These are phyloP conservation scores for Hemicentrotus pulcherrimus DNA, from an alignment of 35 echinoderm and acorn worm species.

Conservation along the genomic window DNA sequence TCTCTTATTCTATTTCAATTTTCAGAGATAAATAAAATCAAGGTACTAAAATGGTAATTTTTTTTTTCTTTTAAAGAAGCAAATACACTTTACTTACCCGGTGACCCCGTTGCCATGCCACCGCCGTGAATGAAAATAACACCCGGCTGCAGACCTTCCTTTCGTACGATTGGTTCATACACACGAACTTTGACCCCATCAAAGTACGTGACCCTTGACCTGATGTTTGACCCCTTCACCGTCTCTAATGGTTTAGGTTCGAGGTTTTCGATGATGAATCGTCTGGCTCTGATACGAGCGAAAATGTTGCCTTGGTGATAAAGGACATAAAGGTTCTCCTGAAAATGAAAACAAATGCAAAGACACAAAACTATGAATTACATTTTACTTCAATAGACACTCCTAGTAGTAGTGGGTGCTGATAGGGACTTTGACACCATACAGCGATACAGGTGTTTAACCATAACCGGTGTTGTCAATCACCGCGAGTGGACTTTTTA, in stretches of 20 bases:
- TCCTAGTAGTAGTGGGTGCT: too few relatives aligned
- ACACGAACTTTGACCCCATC: slow-evolving; percentile 75
- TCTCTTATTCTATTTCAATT: too few relatives aligned
- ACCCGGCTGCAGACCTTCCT: slow-evolving; percentile 26
- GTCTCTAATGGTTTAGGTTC: not conserved
- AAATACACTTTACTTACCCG: not conserved
- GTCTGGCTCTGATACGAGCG: slow-evolving; percentile 5
- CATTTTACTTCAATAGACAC: too few relatives aligned
- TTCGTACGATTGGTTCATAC: slow-evolving; percentile 74
- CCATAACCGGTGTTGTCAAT: too few relatives aligned
- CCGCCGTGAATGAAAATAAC: slow-evolving; percentile 39
- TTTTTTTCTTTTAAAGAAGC: too few relatives aligned
- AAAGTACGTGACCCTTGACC: slow-evolving; percentile 70
- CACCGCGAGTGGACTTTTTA: too few relatives aligned
- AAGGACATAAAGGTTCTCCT: slow-evolving; percentile 37
- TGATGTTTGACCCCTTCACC: slow-evolving; percentile 62
- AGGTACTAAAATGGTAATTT: too few relatives aligned
- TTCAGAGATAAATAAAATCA: too few relatives aligned
- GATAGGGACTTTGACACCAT: too few relatives aligned
- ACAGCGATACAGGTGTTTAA: too few relatives aligned
- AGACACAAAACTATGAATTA: too few relatives aligned
- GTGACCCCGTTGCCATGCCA: slow-evolving; percentile 31
- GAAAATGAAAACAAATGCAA: not conserved
- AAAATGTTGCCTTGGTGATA: not conserved
- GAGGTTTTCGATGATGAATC: not conserved